These are phyloP conservation scores for Lasiurus borealis DNA, from an alignment of 2,113 vertebrate species.

Conservation along the genomic window DNA sequence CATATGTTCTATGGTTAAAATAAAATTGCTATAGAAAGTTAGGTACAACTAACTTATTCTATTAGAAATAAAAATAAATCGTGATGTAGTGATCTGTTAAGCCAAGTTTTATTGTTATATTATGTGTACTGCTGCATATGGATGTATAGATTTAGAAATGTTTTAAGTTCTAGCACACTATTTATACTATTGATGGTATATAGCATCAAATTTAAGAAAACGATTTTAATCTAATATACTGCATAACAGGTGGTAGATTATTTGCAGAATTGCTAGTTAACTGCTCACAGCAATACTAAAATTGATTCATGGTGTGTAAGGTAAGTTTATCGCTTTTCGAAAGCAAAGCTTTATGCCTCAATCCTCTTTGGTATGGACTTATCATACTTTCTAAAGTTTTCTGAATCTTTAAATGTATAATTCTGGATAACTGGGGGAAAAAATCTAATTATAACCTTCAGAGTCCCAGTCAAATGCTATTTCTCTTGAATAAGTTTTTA, in stretches of 20 bases:
- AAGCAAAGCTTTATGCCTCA: background rate
- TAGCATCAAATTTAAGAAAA: slow-evolving; percentile 13
- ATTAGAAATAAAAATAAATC: slow-evolving; percentile 20
- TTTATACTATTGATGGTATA: slow-evolving; percentile 1
- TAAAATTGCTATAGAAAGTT: background rate
- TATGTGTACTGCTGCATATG: background rate
- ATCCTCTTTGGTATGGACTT: background rate
- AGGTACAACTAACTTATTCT: background rate
- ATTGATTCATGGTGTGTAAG: background rate
- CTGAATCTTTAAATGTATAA: background rate
- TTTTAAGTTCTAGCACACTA: background rate
- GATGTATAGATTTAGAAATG: background rate
- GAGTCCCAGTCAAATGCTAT: background rate
- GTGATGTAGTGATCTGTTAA: background rate
- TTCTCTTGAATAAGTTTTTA: background rate
- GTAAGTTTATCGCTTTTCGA: slow-evolving; percentile 13
- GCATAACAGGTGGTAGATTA: slow-evolving; percentile 8
- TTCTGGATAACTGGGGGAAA: background rate
- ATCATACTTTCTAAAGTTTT: background rate
- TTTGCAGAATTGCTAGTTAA: slow-evolving; percentile 42
- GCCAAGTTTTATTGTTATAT: background rate
- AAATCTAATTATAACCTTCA: background rate
- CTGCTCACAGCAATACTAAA: slow-evolving; percentile 4
- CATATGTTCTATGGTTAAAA: background rate
- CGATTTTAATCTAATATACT: background rate